Evolutionary conservation across 1,140 invertebrate genomes (phyloP).

Genomic region (Nomia melanderi): DNA sequence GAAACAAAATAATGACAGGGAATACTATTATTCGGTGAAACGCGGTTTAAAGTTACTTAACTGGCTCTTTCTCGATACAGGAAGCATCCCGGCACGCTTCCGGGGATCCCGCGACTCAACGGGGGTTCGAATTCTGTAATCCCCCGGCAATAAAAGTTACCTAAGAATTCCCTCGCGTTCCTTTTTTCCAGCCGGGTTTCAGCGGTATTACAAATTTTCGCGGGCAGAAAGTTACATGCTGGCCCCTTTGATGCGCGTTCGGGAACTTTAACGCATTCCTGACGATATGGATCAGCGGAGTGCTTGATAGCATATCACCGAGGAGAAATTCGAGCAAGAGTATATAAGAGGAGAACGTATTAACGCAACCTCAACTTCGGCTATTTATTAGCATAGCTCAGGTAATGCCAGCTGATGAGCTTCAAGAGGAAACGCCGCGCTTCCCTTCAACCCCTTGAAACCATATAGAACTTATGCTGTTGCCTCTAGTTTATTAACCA

Average conservation of each 20-base stretch:
- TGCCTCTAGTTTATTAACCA: constrained; percentile 39
- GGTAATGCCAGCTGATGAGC: constrained; percentile 42
- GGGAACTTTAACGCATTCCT: constrained; percentile 36
- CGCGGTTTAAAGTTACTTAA: neutral
- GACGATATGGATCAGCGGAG: constrained; percentile 28
- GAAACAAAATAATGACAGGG: neutral
- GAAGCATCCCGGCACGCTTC: neutral
- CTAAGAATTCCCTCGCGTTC: neutral
- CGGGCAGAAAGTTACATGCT: constrained; percentile 21
- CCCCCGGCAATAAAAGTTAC: neutral
- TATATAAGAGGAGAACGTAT: constrained; percentile 33
- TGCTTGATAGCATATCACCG: constrained; percentile 30
- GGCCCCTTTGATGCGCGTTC: constrained; percentile 2
- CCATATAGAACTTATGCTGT: constrained; percentile 22
- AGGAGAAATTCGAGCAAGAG: constrained; percentile 18
- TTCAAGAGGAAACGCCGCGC: constrained; percentile 16
- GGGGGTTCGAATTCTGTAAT: neutral
- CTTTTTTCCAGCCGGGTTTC: neutral
- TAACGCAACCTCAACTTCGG: constrained; percentile 44
- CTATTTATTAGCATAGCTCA: constrained; percentile 38
- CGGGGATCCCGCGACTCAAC: too few relatives aligned
- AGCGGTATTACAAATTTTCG: constrained; percentile 12
- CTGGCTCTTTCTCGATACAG: neutral
- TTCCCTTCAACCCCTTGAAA: constrained; percentile 31
- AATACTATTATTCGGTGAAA: neutral